These are phyloP conservation scores for Dendrolimus pini DNA, from an alignment of 2,888 invertebrate genomes.

Conservation along the genomic window DNA sequence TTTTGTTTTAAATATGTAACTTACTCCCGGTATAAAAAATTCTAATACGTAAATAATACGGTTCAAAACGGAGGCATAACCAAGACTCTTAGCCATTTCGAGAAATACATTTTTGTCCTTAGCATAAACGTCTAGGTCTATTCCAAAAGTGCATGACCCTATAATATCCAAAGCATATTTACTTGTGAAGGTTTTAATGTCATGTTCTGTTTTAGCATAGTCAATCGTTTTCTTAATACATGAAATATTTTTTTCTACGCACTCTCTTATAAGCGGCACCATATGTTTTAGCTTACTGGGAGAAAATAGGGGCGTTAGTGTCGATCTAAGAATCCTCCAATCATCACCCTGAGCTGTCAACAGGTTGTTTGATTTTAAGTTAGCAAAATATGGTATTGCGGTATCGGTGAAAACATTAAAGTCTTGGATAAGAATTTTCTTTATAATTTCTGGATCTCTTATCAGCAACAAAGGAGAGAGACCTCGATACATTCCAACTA, in stretches of 20 bases:
- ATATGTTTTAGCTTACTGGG: constrained; percentile 32
- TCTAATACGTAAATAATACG: background rate
- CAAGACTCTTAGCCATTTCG: background rate
- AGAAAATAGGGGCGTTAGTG: constrained; percentile 34
- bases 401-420: constrained; percentile 29
- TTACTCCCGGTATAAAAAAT: background rate
- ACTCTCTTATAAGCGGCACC: constrained; percentile 30
- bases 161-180: constrained; percentile 35
- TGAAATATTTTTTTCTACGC: constrained; percentile 20
- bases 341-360: constrained; percentile 31
- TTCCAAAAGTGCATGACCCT: constrained; percentile 33
- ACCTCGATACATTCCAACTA: constrained; percentile 29
- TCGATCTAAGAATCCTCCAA: constrained; percentile 35
- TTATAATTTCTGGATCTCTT: constrained; percentile 30
- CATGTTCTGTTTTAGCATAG: constrained; percentile 17
- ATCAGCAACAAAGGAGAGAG: constrained; percentile 23
- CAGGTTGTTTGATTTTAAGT: constrained; percentile 20
- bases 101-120: background rate
- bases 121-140: constrained; percentile 17
- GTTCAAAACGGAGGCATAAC: background rate
- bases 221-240: constrained; percentile 19
- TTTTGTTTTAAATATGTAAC: too few species aligned
- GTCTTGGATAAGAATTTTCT: constrained; percentile 25
- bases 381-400: constrained; percentile 19
- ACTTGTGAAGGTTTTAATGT: constrained; percentile 27